Base-by-base conservation (phyloP, 2,888 invertebrate species). In the Oxyteleia sp. region DNA sequence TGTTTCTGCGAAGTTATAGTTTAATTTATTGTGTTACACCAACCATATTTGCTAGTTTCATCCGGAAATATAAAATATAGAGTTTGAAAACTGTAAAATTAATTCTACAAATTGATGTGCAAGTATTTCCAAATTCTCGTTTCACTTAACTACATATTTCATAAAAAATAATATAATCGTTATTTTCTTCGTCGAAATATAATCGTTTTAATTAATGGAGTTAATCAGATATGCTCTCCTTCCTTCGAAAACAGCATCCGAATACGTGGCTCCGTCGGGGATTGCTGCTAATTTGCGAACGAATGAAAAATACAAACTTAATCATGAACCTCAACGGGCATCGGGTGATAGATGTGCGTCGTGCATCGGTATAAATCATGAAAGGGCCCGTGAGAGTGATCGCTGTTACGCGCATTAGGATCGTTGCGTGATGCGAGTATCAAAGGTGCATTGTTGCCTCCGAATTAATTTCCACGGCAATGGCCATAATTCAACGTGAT, bases 401-500 rank as follows among this genome's bases (percentile, higher is more conserved):
- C 72, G 75, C 76, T 71, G 82, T 82, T 76, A 69, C 57, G 64
- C 75, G 71, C 71, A 69, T 76, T 71, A 82, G 76, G 71, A 69
- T 76, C 76, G 64, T 82, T 82, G 75, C 64, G 57, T 76, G 76
- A 76, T 76, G 71, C 71, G 71, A 82, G 82, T 76, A 82, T 80
- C 82, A 71, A 86, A 86, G 82, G 85, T 84, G 82, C 79, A 85
- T 74, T 85, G 86, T 80, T 85, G 85, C 83, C 86, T 87, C 86
- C 84, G 86, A 88, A 87, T 87, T 87, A 88, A 87, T 88, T 88
- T 86, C 85, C 84, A 81, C 87, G 79, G 84, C 85, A 75, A 84
- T 85, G 87, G 72, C 83, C 87, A 87, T 88, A 88, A 87, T 86
- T 87, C 87, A 88, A 81, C 75, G 74, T 87, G 86, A 87, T 87